Evolutionary conservation across 2,797 vertebrate genomes (phyloP), one percentile per base, ranked within the genome.

Genomic region (Tolypeutes matacus): DNA sequence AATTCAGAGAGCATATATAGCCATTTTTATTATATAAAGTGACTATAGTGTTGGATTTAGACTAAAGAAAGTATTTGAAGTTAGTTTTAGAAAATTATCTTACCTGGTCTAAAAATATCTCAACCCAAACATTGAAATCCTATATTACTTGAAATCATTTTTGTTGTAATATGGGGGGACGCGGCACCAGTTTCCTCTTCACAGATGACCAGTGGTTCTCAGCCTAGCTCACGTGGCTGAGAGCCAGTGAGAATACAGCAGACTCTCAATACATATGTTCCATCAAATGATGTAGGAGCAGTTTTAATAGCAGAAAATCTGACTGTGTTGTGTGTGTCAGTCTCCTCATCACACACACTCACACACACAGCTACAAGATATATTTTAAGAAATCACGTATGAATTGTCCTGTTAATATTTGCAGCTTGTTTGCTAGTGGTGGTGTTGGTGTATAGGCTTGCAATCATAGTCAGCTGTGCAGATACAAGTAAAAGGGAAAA

Each of bases 31-130:
- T 49, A 49, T 42, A 75, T 53, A 80, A 65, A 69, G 75, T 89
- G 76, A 31, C 39, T 49, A 51, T 73, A 60, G 49, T 56, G 25
- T 69, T 34, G 51, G 29, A 65, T 64, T 86, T 77, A 70, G 75
- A 76, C 81, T 56, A 12, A 64, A 80, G 82, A 65, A 86, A 53
- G 73, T 82, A 86, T 85, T 78, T 86, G 93, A 62, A 91, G 87
- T 76, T 51, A 56, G 11, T 86, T 91, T 81, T 51, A 75, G 62
- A 87, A 86, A 91, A 87, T 87, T 76, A 86, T 90, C 17, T 60
- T 90, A 90, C 42, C 81, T 5, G 60, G 49, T 82, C 82, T 93
- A 70, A 95, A 90, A 81, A 82, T 93, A 64, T 36, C 31, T 86
- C 76, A 86, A 62, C 62, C 60, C 56, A 75, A 82, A 60, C 60